These are phyloP conservation scores for Neodon shergylaensis DNA, from an alignment of 2,113 vertebrate genomes.

Conservation along the genomic window DNA sequence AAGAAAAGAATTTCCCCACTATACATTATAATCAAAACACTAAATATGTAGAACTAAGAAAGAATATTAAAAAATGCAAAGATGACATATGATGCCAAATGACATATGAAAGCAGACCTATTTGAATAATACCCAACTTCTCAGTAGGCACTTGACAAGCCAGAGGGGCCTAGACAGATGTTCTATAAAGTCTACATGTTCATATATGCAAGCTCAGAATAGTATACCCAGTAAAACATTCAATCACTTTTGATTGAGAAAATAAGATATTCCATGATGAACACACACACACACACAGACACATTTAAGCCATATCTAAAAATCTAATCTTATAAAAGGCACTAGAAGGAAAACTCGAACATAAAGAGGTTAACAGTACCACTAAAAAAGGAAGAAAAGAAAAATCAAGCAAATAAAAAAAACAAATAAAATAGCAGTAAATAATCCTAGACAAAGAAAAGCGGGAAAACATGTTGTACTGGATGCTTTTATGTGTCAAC, in stretches of 20 bases:
- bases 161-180: background rate
- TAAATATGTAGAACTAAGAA: background rate
- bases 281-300: background rate
- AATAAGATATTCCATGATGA: background rate
- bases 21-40: background rate
- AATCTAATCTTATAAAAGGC: background rate
- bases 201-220: background rate
- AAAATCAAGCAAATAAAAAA: too few species aligned
- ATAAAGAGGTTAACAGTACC: background rate
- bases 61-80: background rate
- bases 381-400: too few species aligned
- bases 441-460: background rate
- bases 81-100: background rate
- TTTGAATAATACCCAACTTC: background rate
- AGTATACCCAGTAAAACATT: background rate
- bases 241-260: background rate
- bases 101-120: background rate
- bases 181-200: background rate
- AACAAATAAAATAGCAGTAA: background rate
- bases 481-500: too few species aligned
- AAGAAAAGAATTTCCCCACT: background rate
- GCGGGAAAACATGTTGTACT: too few species aligned
- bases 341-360: background rate
- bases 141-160: background rate
- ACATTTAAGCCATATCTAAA: background rate